Conservation (phyloP, 2,888 invertebrate species). For the Dolomedes plantarius region DNA sequence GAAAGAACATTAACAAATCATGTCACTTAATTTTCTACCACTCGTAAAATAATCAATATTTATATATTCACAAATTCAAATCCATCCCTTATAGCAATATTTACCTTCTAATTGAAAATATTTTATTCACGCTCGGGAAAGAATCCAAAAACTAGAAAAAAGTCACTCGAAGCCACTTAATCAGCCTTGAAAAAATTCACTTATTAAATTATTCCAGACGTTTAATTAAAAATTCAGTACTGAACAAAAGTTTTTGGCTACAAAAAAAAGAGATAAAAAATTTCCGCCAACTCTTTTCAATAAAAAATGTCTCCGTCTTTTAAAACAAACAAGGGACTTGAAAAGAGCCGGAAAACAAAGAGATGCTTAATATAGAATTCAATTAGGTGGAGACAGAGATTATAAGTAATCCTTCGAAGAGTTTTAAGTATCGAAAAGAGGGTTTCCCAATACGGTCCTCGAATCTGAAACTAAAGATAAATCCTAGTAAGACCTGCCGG, state of each 20-base stretch:
- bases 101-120: background rate
- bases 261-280: conserved; percentile 24
- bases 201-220: conserved; percentile 19
- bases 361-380: conserved; percentile 61
- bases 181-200: background rate
- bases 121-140: background rate
- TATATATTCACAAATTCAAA: background rate
- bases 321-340: conserved; percentile 26
- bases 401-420: conserved; percentile 53
- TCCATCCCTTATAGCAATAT: background rate
- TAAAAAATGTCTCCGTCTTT: conserved; percentile 29
- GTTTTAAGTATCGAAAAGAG: conserved; percentile 48
- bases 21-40: background rate
- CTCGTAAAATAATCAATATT: background rate
- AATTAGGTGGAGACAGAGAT: conserved; percentile 59
- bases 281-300: background rate
- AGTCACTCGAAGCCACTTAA: background rate
- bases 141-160: background rate
- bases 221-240: conserved; percentile 64
- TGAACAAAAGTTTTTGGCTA: background rate
- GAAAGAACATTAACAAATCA: too few species aligned
- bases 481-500: background rate
- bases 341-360: conserved; percentile 35
- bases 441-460: background rate
- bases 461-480: background rate